Conservation (phyloP, 2,888 invertebrate species). For the Polyommatus iphigenia region DNA sequence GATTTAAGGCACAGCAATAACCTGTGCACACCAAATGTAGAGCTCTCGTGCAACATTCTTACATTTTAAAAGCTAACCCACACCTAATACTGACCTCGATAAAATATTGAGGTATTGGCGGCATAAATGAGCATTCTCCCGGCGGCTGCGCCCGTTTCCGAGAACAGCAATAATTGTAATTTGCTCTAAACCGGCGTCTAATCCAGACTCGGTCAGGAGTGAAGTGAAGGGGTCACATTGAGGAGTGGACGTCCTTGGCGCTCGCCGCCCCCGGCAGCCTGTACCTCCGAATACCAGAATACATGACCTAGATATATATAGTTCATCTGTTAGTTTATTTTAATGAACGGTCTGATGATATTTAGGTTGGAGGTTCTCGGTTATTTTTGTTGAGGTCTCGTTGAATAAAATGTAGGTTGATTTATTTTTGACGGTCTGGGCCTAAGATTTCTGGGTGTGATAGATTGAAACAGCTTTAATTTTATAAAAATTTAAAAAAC, state of each 20-base stretch:
- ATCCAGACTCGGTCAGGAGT: slow-evolving; percentile 42
- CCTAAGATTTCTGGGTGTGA: neutral
- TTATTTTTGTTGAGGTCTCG: slow-evolving; percentile 10
- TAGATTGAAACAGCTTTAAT: neutral
- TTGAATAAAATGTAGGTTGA: slow-evolving; percentile 16
- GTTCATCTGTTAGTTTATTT: slow-evolving; percentile 25
- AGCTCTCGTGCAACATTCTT: neutral
- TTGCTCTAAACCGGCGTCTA: slow-evolving; percentile 41
- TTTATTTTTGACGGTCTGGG: neutral
- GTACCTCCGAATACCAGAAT: slow-evolving; percentile 35
- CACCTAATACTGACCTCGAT: slow-evolving; percentile 3
- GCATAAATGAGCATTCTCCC: slow-evolving; percentile 38
- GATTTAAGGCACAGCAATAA: neutral
- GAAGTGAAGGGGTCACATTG: slow-evolving; percentile 73
- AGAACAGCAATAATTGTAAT: slow-evolving; percentile 47
- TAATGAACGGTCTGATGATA: slow-evolving; percentile 27
- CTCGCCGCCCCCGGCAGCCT: slow-evolving; percentile 35
- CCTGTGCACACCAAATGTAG: neutral
- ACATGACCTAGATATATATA: slow-evolving; percentile 28
- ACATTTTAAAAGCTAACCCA: neutral
- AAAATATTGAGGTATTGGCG: slow-evolving; percentile 10
- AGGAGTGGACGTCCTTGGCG: slow-evolving; percentile 70
- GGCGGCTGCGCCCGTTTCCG: slow-evolving; percentile 40
- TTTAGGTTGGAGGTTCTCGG: slow-evolving; percentile 14
- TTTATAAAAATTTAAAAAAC: neutral